phyloP scores from a whole-genome alignment of 2,797 vertebrate genomes.

The Enteromius radiatus region DNA sequence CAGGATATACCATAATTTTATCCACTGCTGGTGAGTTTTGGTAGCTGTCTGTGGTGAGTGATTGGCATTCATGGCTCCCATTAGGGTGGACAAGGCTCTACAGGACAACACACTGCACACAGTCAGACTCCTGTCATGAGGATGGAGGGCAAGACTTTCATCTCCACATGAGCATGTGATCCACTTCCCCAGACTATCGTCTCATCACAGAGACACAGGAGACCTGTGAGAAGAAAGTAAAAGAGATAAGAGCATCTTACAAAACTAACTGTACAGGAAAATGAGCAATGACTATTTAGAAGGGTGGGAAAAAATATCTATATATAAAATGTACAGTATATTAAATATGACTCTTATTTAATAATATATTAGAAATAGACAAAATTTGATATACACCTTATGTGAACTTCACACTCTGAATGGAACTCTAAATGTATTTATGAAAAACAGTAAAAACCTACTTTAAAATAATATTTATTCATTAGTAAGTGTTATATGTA shows the following conservation, averaged over 20 bases:
- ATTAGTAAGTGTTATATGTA: background rate
- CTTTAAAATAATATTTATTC: background rate
- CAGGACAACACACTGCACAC: slow-evolving; percentile 70
- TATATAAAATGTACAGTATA: background rate
- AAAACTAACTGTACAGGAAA: background rate
- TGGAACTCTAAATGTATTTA: background rate
- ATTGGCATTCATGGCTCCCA: slow-evolving; percentile 76
- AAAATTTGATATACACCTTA: background rate
- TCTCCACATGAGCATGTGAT: slow-evolving; percentile 60
- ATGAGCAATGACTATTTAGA: background rate
- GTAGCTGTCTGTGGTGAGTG: slow-evolving; percentile 22
- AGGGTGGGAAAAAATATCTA: too few species aligned
- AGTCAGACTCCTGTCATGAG: slow-evolving; percentile 1
- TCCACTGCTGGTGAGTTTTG: slow-evolving; percentile 25
- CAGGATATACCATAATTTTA: background rate
- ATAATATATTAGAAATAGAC: background rate
- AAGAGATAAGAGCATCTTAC: background rate
- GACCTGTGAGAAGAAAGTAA: slow-evolving; percentile 32
- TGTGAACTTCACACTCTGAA: too few species aligned
- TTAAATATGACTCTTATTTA: background rate
- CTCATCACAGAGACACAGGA: slow-evolving; percentile 58
- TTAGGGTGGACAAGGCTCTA: slow-evolving; percentile 77
- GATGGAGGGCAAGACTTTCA: slow-evolving; percentile 65
- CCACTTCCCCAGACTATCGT: slow-evolving; percentile 8
- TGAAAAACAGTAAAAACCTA: background rate